Evolutionary conservation across 2,797 vertebrate species (phyloP).

Genomic region (Lacerta viridis): DNA sequence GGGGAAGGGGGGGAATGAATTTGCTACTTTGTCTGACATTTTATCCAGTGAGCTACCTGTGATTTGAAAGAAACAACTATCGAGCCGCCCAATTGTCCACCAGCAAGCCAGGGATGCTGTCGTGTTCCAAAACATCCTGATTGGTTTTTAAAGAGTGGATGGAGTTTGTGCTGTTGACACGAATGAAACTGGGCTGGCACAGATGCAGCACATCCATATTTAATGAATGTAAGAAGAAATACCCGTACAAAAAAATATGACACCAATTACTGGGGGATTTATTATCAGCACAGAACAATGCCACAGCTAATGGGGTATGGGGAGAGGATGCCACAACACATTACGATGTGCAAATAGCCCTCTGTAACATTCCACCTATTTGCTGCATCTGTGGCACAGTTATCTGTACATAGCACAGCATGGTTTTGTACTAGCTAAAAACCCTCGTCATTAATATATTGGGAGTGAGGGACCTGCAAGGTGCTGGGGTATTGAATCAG

Average conservation of each 20-base stretch:
- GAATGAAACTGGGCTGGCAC: background rate
- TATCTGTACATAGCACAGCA: background rate
- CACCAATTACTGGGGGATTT: slow-evolving; percentile 36
- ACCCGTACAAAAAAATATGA: slow-evolving; percentile 7
- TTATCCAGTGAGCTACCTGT: slow-evolving; percentile 1
- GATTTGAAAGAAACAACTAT: background rate
- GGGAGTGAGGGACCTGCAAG: background rate
- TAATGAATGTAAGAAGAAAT: slow-evolving; percentile 33
- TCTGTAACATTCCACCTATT: background rate
- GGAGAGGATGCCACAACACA: background rate
- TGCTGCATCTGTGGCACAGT: background rate
- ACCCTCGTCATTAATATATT: background rate
- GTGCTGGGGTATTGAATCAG: too few species aligned
- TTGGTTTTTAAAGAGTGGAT: background rate
- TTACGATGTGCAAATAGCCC: background rate
- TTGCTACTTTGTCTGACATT: background rate
- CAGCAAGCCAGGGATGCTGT: background rate
- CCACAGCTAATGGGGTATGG: slow-evolving; percentile 17
- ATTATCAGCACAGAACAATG: slow-evolving; percentile 17
- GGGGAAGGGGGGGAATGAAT: background rate
- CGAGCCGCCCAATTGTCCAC: background rate
- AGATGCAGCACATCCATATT: slow-evolving; percentile 10
- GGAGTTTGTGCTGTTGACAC: slow-evolving; percentile 5
- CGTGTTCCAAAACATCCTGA: background rate
- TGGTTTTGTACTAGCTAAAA: background rate